Evolutionary conservation across 2,797 vertebrate genomes (phyloP).

Genomic region (Alfaro cultratus): DNA sequence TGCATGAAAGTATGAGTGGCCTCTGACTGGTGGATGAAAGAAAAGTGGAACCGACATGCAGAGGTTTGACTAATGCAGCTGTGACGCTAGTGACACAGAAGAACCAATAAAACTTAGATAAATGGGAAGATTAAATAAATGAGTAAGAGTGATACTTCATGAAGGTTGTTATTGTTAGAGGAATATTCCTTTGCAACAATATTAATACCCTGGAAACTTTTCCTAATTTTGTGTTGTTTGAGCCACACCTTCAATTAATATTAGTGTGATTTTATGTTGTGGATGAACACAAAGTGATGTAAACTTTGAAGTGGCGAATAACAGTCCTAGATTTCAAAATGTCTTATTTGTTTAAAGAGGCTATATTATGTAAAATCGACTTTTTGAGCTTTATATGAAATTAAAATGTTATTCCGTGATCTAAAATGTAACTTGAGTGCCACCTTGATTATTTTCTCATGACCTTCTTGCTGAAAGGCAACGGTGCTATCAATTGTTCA

Average conservation of each 20-base stretch:
- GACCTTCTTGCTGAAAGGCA: too few species aligned
- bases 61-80: conserved; percentile 10
- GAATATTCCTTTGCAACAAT: neutral
- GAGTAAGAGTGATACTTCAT: conserved; percentile 38
- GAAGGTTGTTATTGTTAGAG: conserved; percentile 18
- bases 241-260: neutral
- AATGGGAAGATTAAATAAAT: conserved; percentile 32
- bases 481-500: too few species aligned
- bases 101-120: conserved; percentile 16
- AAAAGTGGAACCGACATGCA: conserved; percentile 15
- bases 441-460: too few species aligned
- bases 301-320: neutral
- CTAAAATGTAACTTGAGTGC: too few species aligned
- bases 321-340: neutral
- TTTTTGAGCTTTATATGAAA: too few species aligned
- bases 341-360: neutral
- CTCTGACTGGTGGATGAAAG: conserved; percentile 12
- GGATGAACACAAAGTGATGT: neutral
- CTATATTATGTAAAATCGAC: too few species aligned
- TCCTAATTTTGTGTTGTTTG: neutral
- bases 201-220: neutral
- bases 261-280: neutral
- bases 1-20: conserved; percentile 8
- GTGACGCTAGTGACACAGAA: conserved; percentile 15
- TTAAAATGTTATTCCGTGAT: too few species aligned